Base-by-base conservation (phyloP, 2,113 vertebrate species). In the Rousettus leschenaultii region DNA sequence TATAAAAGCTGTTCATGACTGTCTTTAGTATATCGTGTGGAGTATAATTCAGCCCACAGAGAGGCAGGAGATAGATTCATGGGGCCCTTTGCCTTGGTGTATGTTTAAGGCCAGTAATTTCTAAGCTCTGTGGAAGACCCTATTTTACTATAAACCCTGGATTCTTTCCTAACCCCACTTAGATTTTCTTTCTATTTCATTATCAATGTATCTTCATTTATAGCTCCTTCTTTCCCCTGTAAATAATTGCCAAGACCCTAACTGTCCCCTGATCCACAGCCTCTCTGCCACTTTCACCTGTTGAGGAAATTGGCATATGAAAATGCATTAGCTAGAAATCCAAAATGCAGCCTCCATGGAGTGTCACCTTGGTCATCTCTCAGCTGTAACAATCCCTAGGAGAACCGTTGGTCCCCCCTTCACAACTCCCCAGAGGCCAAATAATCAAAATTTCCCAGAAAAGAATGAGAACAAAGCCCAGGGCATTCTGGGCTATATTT, bases 11-110 rank as follows among this genome's bases (percentile, higher is more conserved):
- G 98, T 98, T 97, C 83, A 43, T 73, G 96, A 97, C 98, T 97
- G 98, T 98, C 98, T 97, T 97, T 97, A 96, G 98, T 97, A 96
- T 97, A 98, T 97, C 97, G 95, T 98, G 96, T 95, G 71, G 95
- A 97, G 97, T 98, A 97, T 98, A 98, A 98, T 98, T 98, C 98
- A 98, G 98, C 98, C 97, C 98, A 97, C 61, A 57, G 96, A 95
- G 79, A 88, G 95, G 98, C 95, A 66, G 84, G 94, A 97, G 98
- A 97, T 98, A 35, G 92, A 98, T 97, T 98, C 97, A 88, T 98
- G 85, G 82, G 97, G 98, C 98, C 98, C 53, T 98, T 98, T 97
- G 98, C 98, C 98, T 98, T 98, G 97, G 97, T 98, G 97, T 98
- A 95, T 96, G 65, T 94, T 93, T 96, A 96, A 97, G 94, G 74